These are phyloP conservation scores for Tonatia bakeri DNA, from an alignment of 2,113 vertebrate species.

Conservation along the genomic window DNA sequence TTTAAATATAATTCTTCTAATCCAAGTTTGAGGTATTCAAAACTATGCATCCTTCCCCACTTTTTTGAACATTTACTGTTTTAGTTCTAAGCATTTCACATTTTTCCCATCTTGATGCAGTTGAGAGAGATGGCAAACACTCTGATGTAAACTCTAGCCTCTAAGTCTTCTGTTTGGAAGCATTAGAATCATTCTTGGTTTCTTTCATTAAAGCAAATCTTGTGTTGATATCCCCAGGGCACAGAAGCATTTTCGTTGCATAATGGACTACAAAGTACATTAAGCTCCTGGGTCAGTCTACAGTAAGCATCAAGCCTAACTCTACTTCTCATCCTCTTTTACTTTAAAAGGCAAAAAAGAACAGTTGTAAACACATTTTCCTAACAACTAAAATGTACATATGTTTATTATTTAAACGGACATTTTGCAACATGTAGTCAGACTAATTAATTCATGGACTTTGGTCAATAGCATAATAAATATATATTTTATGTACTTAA, in stretches of 20 bases:
- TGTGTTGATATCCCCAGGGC: constrained; percentile 33
- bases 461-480: neutral
- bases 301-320: constrained; percentile 26
- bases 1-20: neutral
- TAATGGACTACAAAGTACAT: constrained; percentile 52
- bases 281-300: constrained; percentile 35
- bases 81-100: neutral
- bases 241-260: constrained; percentile 31
- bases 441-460: neutral
- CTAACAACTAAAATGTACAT: neutral
- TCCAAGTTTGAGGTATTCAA: neutral
- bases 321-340: neutral
- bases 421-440: neutral
- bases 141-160: neutral
- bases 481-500: neutral
- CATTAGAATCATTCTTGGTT: neutral
- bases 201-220: constrained; percentile 53
- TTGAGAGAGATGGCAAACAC: neutral
- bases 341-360: constrained; percentile 24
- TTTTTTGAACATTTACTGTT: neutral
- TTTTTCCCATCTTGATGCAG: neutral
- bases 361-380: neutral
- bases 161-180: neutral
- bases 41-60: neutral
- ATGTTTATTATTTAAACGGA: neutral